A percentile compares a stretch with the other conserved stretches of the same genome.
These are phyloP conservation scores for Odontomyia ornata DNA, from an alignment of 2,888 invertebrate species.

Conservation along the genomic window DNA sequence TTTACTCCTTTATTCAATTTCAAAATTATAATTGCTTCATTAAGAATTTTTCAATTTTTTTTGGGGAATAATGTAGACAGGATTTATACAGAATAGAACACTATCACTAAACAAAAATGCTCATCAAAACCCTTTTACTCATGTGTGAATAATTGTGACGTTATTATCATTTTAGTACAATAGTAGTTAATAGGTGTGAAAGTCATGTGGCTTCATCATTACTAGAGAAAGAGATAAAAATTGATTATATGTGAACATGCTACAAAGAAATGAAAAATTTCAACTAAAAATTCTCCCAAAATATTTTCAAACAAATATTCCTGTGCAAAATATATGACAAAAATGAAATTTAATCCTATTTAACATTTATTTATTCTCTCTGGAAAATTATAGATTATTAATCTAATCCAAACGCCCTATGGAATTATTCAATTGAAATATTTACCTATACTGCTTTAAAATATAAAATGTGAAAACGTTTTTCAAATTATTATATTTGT, in stretches of 20 bases:
- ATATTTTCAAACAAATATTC: not conserved
- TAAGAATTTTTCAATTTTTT: slow-evolving; percentile 1
- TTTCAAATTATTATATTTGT: no score
- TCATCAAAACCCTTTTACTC: slow-evolving; percentile 25
- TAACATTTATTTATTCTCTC: no score
- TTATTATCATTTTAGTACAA: slow-evolving; percentile 23
- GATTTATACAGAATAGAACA: slow-evolving; percentile 36
- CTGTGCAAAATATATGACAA: no score
- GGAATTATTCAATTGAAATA: no score
- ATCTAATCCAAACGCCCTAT: no score
- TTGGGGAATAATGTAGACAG: slow-evolving; percentile 31
- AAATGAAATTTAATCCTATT: no score
- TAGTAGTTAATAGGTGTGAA: slow-evolving; percentile 25
- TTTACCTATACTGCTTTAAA: no score
- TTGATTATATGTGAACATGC: not conserved
- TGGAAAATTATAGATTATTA: no score
- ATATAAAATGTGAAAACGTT: no score
- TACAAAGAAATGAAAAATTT: not conserved
- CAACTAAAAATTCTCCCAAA: not conserved
- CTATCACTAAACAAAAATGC: slow-evolving; percentile 34
- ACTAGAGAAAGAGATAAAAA: slow-evolving; percentile 7
- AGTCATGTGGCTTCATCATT: slow-evolving; percentile 19
- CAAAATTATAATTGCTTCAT: slow-evolving; percentile 19
- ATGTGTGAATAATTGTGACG: slow-evolving; percentile 29
- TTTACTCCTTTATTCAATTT: slow-evolving; percentile 23